phyloP scores from a whole-genome alignment of 2,113 vertebrate genomes.

The Silurus meridionalis region DNA sequence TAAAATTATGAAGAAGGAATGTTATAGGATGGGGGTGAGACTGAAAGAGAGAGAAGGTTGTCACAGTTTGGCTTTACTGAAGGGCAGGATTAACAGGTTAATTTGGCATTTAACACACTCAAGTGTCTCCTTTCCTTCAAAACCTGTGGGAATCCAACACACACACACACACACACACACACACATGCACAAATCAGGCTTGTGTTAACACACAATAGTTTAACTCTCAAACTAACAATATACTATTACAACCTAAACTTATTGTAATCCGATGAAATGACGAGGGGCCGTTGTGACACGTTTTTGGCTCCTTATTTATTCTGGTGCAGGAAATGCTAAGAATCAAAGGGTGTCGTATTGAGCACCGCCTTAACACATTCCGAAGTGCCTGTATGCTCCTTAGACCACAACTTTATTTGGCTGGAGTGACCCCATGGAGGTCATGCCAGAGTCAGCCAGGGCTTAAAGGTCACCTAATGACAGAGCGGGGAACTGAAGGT shows the following conservation, averaged over 20 bases:
- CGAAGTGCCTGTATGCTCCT: neutral
- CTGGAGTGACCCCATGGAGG: conserved; percentile 53
- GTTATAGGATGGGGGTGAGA: neutral
- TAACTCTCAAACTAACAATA: conserved; percentile 8
- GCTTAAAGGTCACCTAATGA: conserved; percentile 68
- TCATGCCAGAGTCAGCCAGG: conserved; percentile 61
- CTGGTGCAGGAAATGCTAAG: conserved; percentile 4
- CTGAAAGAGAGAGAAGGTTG: conserved; percentile 39
- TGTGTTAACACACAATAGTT: conserved; percentile 4
- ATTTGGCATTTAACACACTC: conserved; percentile 40
- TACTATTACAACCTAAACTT: conserved; percentile 33
- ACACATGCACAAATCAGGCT: neutral
- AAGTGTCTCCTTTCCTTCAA: conserved; percentile 52
- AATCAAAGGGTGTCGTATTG: conserved; percentile 1
- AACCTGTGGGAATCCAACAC: conserved; percentile 34
- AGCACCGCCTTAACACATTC: neutral
- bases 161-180: conserved; percentile 8
- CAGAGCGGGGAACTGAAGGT: conserved; percentile 57
- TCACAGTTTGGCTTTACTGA: conserved; percentile 62
- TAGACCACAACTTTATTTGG: conserved; percentile 17
- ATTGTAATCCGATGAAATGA: conserved; percentile 5
- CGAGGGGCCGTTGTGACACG: neutral
- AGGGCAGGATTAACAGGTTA: conserved; percentile 67
- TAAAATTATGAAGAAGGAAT: conserved; percentile 48
- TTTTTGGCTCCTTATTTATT: conserved; percentile 23